Evolutionary conservation across 2,888 invertebrate genomes (phyloP).

Genomic region (Ochropacha duplaris): DNA sequence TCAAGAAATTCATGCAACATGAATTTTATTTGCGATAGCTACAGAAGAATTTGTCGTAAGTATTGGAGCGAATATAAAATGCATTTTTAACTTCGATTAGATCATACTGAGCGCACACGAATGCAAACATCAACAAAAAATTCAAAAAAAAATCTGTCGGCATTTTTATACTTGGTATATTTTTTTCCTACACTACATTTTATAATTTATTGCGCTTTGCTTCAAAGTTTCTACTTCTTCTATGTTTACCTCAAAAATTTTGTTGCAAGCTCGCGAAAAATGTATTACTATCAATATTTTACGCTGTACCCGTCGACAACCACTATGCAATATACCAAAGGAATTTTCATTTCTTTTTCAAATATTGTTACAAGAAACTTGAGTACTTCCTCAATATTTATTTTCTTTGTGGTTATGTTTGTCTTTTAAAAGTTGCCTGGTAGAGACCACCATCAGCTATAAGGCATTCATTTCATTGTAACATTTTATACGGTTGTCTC

Average conservation of each 20-base stretch:
- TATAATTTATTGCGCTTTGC: slow-evolving; percentile 33
- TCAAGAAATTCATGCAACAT: neutral
- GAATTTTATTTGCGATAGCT: neutral
- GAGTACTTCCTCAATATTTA: no score
- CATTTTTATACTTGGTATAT: neutral
- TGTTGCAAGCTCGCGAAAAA: slow-evolving; percentile 8
- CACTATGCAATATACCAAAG: neutral
- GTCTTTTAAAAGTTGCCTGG: no score
- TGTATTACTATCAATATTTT: slow-evolving; percentile 14
- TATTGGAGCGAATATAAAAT: neutral
- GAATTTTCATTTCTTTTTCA: neutral
- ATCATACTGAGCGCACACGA: neutral
- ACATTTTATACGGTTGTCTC: no score
- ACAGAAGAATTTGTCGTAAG: neutral
- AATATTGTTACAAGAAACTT: neutral
- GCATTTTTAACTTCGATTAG: neutral
- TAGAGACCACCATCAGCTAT: no score
- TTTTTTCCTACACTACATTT: no score
- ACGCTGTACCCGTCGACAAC: slow-evolving; percentile 4
- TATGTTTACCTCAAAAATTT: slow-evolving; percentile 22
- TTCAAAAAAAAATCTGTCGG: slow-evolving; percentile 9
- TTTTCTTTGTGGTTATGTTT: no score
- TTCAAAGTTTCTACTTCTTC: slow-evolving; percentile 28
- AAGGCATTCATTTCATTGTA: no score
- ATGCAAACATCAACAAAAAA: neutral